A percentile compares a stretch with the other conserved stretches of the same genome.
Evolutionary conservation across 2,113 vertebrate genomes (phyloP).

Genomic region (Furnarius figulus): DNA sequence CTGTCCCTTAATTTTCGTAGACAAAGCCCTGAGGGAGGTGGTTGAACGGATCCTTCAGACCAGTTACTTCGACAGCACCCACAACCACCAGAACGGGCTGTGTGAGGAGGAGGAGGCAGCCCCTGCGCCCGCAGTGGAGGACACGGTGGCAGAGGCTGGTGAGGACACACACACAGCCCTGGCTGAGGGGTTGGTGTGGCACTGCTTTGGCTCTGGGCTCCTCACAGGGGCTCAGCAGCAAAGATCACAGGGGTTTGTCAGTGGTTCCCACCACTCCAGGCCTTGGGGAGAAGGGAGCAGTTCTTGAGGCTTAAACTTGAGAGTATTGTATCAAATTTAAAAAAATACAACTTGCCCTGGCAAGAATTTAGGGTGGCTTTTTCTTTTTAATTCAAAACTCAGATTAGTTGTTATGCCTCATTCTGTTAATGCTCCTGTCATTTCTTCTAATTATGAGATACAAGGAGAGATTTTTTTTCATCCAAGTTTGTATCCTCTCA

Average conservation of each 20-base stretch:
- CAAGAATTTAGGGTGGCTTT: not conserved
- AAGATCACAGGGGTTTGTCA: not conserved
- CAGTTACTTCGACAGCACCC: slow-evolving; percentile 91
- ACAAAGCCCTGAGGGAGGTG: slow-evolving; percentile 90
- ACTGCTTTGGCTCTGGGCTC: not conserved
- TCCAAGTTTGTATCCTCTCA: not conserved
- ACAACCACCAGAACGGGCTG: slow-evolving; percentile 90
- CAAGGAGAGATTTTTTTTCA: not conserved
- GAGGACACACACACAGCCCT: not conserved
- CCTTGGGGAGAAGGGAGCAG: not conserved
- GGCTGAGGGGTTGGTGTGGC: not conserved
- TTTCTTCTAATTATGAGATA: not conserved
- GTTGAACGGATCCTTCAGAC: slow-evolving; percentile 91
- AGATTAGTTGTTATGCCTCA: not conserved
- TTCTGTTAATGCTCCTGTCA: not conserved
- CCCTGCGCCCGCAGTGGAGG: slow-evolving; percentile 75
- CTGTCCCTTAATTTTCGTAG: slow-evolving; percentile 59
- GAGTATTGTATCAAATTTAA: not conserved
- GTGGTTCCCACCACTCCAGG: not conserved
- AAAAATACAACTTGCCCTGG: not conserved
- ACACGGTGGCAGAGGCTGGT: slow-evolving; percentile 86
- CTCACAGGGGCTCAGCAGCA: not conserved
- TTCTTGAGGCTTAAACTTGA: not conserved
- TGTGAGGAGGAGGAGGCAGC: slow-evolving; percentile 84
- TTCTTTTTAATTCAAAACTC: not conserved